Percentiles rank a stretch among this genome's conserved stretches.
These are phyloP conservation scores for Bucorvus abyssinicus DNA, from an alignment of 2,797 vertebrate species.

Conservation along the genomic window DNA sequence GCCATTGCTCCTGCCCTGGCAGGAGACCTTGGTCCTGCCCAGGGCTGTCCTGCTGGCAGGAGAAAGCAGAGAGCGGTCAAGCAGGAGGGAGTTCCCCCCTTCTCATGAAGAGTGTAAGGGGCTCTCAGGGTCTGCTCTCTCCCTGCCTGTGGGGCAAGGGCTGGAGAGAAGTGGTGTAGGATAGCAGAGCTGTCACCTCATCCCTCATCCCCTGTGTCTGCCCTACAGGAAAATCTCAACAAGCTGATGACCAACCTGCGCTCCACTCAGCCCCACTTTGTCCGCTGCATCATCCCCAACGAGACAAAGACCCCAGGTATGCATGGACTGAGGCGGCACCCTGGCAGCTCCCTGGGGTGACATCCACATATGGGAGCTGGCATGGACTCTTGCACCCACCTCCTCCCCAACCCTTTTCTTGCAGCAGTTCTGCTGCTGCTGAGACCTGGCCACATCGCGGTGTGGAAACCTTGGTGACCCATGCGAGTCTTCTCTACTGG, in stretches of 20 bases:
- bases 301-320: conserved; percentile 91
- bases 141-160: not conserved
- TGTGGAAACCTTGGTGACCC: not conserved
- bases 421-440: not conserved
- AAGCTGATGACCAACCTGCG: conserved; percentile 92
- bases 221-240: conserved; percentile 89
- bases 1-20: not conserved
- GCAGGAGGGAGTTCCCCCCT: not conserved
- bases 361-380: not conserved
- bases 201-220: not conserved
- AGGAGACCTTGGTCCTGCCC: not conserved
- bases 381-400: not conserved
- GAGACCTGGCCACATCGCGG: not conserved
- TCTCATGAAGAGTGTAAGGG: not conserved
- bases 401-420: not conserved
- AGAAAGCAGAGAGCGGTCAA: not conserved
- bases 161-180: not conserved
- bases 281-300: conserved; percentile 93
- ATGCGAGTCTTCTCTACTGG: not conserved
- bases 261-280: conserved; percentile 92
- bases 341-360: not conserved
- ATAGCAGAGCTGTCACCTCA: not conserved
- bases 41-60: rapidly evolving
- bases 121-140: not conserved
- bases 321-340: not conserved